phyloP scores from a whole-genome alignment of 2,888 invertebrate genomes.

The Cremastinae sp. region DNA sequence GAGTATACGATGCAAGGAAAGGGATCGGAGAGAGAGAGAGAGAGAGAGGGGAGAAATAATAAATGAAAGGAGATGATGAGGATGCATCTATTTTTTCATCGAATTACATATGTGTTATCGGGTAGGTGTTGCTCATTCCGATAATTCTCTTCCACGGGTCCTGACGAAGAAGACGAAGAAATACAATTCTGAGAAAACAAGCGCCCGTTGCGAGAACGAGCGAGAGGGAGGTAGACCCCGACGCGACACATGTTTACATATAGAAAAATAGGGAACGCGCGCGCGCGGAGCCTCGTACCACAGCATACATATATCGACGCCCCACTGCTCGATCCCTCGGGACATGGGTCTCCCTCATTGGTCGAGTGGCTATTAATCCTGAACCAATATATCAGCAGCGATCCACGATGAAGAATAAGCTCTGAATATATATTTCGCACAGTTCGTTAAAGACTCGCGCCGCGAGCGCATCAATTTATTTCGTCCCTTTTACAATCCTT shows the following conservation, averaged over 20 bases:
- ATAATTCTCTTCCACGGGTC: not conserved
- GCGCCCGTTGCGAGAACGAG: slow-evolving; percentile 31
- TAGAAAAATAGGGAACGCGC: not conserved
- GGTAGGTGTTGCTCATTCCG: not conserved
- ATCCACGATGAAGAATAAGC: not conserved
- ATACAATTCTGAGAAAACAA: slow-evolving; percentile 40
- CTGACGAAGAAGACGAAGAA: not conserved
- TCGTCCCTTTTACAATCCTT: not conserved
- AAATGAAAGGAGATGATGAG: too few relatives aligned
- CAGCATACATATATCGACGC: not conserved
- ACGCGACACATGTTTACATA: not conserved
- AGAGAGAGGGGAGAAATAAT: too few relatives aligned
- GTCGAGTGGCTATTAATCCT: slow-evolving; percentile 14
- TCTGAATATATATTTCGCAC: slow-evolving; percentile 1
- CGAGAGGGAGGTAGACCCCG: too few relatives aligned
- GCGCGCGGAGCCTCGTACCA: not conserved
- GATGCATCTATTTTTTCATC: too few relatives aligned
- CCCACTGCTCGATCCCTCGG: slow-evolving; percentile 23
- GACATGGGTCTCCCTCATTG: slow-evolving; percentile 5
- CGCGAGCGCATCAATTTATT: not conserved
- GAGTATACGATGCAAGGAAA: too few relatives aligned
- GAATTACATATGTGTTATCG: too few relatives aligned
- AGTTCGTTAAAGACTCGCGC: slow-evolving; percentile 25
- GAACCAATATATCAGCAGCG: not conserved
- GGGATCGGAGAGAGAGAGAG: too few relatives aligned